Base-by-base conservation (phyloP, 2,113 vertebrate species). In the Protomyctophum bolini region DNA sequence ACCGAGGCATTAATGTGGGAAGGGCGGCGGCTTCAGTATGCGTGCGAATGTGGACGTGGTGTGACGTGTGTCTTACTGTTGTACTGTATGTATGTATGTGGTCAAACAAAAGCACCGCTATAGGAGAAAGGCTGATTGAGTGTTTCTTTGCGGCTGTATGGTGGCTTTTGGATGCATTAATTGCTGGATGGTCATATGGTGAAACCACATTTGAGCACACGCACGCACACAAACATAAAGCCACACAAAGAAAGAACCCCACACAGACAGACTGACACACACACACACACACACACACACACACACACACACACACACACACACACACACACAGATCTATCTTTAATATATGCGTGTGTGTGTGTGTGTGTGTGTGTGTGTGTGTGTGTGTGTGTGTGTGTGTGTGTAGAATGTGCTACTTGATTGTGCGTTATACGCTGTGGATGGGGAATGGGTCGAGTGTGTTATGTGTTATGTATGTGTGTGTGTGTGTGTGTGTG, bases 271-370 rank as follows among this genome's bases (percentile, higher is more conserved):
- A 91, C 84, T 89, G 87, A 90, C 89, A 90, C 81, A 70, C 86
- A 86, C 89, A 92, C 89, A 92, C 91, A 91, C 89, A 90, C n/a
- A n/a, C n/a, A n/a, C n/a, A 76, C 69, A 72, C 68, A 80, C 58
- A 70, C 70, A 83, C 65, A 71, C 70, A 83, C 87, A 87, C 88
- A 84, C 86, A 89, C 1, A 21, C 80, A 76, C 76, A 91, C 87
- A 89, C 80, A 90, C 81, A 81, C 83, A 93, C 92, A 92, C 89
- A 92, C 87, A 89, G 86, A 91, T 90, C 88, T 87, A 91, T 91
- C 91, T 93, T 90, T 90, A 89, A 91, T 89, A 91, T 91, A 91
- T 88, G 87, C 78, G 50, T 73, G 74, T 82, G 79, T 74, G 75
- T 85, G 68, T 67, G 59, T 70, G 49, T 63, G 66, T 52, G 77